Percentiles rank a stretch among this genome's conserved stretches.
phyloP scores from a whole-genome alignment of 2,888 invertebrate species.

The Noctua janthe region DNA sequence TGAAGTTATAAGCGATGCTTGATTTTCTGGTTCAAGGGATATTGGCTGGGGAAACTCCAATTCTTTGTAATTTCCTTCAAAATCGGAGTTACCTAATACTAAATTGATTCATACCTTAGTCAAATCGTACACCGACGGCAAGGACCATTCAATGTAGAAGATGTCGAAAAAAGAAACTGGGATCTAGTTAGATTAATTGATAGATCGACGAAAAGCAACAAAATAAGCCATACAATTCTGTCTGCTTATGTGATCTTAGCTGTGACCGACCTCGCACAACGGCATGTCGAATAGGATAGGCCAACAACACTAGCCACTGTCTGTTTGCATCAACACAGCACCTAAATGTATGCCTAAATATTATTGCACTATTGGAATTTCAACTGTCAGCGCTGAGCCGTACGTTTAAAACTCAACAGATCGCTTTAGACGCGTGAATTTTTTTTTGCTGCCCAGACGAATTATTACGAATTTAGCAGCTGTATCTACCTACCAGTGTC shows the following conservation, averaged over 20 bases:
- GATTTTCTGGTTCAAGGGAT: not conserved
- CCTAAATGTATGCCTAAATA: not conserved
- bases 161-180: not conserved
- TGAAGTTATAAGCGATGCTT: not conserved
- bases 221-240: not conserved
- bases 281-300: not conserved
- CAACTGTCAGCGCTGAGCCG: not conserved
- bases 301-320: not conserved
- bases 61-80: not conserved
- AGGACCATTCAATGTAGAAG: too few relatives aligned
- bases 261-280: not conserved
- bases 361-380: not conserved
- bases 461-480: conserved; percentile 1
- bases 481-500: conserved; percentile 1
- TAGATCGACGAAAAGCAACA: not conserved
- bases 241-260: not conserved
- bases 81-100: not conserved
- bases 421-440: not conserved
- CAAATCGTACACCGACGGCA: not conserved
- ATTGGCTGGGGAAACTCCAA: not conserved
- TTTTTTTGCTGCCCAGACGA: not conserved
- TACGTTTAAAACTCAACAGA: not conserved
- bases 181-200: not conserved
- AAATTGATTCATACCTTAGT: not conserved
- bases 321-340: not conserved